Evolutionary conservation across 2,113 vertebrate genomes (phyloP).

Genomic region (Paedocypris sp.): DNA sequence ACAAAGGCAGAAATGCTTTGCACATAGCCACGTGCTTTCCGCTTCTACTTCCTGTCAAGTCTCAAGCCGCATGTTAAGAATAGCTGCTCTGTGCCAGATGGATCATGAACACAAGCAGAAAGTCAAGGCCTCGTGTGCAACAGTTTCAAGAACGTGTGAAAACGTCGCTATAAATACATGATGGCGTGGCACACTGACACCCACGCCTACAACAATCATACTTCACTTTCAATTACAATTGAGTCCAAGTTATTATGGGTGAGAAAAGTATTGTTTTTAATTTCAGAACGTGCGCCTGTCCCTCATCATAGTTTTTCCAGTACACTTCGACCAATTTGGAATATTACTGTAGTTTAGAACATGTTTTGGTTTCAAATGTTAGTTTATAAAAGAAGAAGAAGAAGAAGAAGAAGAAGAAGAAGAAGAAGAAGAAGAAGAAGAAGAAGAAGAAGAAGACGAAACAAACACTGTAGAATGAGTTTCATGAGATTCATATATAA

Average conservation of each 20-base stretch:
- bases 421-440: too few species aligned
- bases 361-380: not conserved
- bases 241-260: not conserved
- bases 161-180: not conserved
- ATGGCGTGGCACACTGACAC: not conserved
- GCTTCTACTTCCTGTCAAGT: conserved; percentile 52
- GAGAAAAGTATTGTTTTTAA: not conserved
- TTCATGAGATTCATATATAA: too few species aligned
- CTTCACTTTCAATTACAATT: not conserved
- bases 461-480: too few species aligned
- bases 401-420: too few species aligned
- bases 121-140: too few species aligned
- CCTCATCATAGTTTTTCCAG: conserved; percentile 6
- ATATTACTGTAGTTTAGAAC: too few species aligned
- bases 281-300: conserved; percentile 10
- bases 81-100: conserved; percentile 37
- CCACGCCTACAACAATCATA: not conserved
- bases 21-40: conserved; percentile 38
- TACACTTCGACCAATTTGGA: too few species aligned
- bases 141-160: too few species aligned
- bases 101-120: not conserved
- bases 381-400: too few species aligned
- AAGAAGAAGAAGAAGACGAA: too few species aligned
- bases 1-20: conserved; percentile 26
- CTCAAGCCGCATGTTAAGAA: conserved; percentile 48